phyloP scores from a whole-genome alignment of 2,888 invertebrate species.

The Apodemia duryi region DNA sequence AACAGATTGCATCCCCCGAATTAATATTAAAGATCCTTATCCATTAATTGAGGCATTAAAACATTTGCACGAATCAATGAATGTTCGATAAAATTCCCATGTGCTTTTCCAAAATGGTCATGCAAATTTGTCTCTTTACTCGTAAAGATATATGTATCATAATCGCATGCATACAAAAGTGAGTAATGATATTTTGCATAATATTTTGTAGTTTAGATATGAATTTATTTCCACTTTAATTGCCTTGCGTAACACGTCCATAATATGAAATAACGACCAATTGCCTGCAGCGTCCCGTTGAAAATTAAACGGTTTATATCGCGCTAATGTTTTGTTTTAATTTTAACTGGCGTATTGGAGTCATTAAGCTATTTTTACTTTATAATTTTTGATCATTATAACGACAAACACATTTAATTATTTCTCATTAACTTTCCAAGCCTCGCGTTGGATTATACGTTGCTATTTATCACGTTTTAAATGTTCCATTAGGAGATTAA shows the following conservation, averaged over 20 bases:
- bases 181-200: slow-evolving; percentile 21
- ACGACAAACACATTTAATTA: neutral
- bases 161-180: slow-evolving; percentile 18
- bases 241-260: slow-evolving; percentile 31
- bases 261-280: slow-evolving; percentile 34
- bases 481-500: too few relatives aligned
- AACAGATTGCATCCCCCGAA: slow-evolving; percentile 36
- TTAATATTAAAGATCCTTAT: slow-evolving; percentile 43
- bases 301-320: slow-evolving; percentile 31
- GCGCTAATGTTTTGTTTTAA: slow-evolving; percentile 22
- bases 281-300: slow-evolving; percentile 28
- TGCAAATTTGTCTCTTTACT: slow-evolving; percentile 20
- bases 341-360: slow-evolving; percentile 17
- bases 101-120: neutral
- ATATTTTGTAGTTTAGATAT: slow-evolving; percentile 28
- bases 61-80: slow-evolving; percentile 33
- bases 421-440: neutral
- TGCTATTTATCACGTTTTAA: too few relatives aligned
- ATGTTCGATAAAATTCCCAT: slow-evolving; percentile 21
- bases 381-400: slow-evolving; percentile 15
- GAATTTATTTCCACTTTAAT: slow-evolving; percentile 36
- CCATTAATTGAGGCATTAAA: slow-evolving; percentile 48
- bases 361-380: slow-evolving; percentile 12
- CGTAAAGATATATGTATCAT: slow-evolving; percentile 10
- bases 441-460: neutral